Evolutionary conservation across 30 jellyfish, hydroid and myxozoan species (phyloP).

Genomic region (Turritopsis rubra): DNA sequence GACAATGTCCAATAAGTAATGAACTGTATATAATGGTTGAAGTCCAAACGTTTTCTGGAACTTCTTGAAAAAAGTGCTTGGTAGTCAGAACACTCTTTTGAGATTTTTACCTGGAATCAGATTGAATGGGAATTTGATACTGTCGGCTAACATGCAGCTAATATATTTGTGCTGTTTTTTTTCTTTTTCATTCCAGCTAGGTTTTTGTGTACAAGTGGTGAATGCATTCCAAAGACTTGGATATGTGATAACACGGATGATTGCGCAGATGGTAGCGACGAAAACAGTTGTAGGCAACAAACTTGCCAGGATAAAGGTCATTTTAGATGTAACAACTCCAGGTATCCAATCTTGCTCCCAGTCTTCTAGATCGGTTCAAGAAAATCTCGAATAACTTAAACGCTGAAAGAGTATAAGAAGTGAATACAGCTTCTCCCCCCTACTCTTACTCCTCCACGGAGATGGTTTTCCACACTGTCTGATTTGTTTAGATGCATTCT

Average conservation of each 20-base stretch:
- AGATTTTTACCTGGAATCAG: too few relatives aligned
- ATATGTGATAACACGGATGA: conserved; percentile 89
- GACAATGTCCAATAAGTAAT: conserved; percentile 49
- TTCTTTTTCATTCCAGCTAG: conserved; percentile 42
- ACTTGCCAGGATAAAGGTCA: conserved; percentile 40
- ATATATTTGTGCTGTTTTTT: neutral
- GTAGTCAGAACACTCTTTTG: neutral
- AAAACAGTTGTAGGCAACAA: conserved; percentile 25
- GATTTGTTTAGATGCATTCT: conserved; percentile 70
- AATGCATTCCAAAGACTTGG: conserved; percentile 74
- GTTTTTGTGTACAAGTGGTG: conserved; percentile 63
- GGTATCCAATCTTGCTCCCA: conserved; percentile 32
- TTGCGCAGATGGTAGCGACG: conserved; percentile 92
- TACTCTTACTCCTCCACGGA: too few relatives aligned
- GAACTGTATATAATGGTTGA: neutral
- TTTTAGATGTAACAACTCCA: conserved; percentile 76
- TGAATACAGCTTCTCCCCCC: too few relatives aligned
- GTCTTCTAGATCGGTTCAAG: too few relatives aligned
- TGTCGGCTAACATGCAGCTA: neutral
- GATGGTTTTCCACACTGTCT: too few relatives aligned
- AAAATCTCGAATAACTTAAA: too few relatives aligned
- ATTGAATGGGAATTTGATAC: too few relatives aligned
- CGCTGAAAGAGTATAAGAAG: too few relatives aligned
- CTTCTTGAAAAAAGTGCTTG: neutral
- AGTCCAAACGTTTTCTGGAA: neutral